Evolutionary conservation across 2,797 vertebrate genomes (phyloP), one percentile per base, ranked within the genome.

Genomic region (Pelochelys cantorii): DNA sequence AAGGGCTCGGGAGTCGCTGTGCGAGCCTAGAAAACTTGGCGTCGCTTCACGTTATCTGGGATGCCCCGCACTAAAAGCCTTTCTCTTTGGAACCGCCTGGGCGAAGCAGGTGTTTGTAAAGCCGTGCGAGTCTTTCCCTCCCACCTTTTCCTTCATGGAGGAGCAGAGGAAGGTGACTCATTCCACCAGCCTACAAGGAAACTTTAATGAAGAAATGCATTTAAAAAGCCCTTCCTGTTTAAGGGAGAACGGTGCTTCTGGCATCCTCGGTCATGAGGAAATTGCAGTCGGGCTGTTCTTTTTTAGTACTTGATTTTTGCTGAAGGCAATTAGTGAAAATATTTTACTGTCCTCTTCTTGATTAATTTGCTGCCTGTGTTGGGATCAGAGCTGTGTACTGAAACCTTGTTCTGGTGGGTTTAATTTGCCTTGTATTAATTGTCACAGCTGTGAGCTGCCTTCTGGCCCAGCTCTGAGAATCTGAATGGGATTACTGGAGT

Each of bases 151-250:
- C 86, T 85, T 94, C 74, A 20, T 2, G 80, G 90, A 90, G 87
- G 55, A 90, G 55, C 88, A 81, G 53, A 83, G 83, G 89, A 90
- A 29, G 89, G 84, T 97, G 97, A 97, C 94, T 97, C 97, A 95
- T 90, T 94, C 84, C 85, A 31, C 17, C 95, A 89, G 88, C 96
- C 96, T 93, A 93, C 60, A 1, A 96, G 87, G 89, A 82, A 88
- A 55, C 82, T 85, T 89, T 85, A 96, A 94, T 97, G 95, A 95
- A 95, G 95, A 95, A 94, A 94, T 91, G 83, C 71, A 83, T 94
- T 96, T 81, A 34, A n/a, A 79, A 34, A 84, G 25, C 86, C 90
- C 74, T 79, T 11, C 88, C 85, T 86, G 94, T 92, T 95, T 15
- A 88, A 88, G 88, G 74, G 86, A 95, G 84, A 55, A 59, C 17